phyloP scores from a whole-genome alignment of 2,888 invertebrate species.

The Phyllotreta cruciferae region DNA sequence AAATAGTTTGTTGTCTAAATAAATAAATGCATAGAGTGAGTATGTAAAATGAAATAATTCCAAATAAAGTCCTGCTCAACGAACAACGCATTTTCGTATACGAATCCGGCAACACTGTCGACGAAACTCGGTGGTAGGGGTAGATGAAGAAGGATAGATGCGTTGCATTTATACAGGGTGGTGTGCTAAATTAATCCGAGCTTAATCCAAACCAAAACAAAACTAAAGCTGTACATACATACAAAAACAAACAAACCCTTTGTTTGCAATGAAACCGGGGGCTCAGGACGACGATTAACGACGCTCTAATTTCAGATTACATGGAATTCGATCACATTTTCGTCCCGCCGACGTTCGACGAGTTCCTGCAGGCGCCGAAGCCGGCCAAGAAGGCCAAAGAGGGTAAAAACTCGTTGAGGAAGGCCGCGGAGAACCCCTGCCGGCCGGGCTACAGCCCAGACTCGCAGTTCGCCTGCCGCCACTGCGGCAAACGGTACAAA shows the following conservation, averaged over 20 bases:
- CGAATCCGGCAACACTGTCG: background rate
- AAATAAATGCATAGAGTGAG: no score
- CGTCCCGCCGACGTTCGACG: conserved; percentile 46
- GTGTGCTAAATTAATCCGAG: conserved; percentile 11
- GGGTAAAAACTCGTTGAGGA: conserved; percentile 63
- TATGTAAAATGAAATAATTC: no score
- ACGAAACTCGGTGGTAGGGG: no score
- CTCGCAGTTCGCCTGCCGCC: conserved; percentile 77
- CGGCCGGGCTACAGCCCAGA: conserved; percentile 61
- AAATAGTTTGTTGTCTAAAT: no score
- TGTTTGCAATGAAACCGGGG: background rate
- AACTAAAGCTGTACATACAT: no score
- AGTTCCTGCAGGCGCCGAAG: conserved; percentile 44
- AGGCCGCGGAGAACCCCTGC: conserved; percentile 44
- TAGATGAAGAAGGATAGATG: no score
- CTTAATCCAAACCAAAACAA: background rate
- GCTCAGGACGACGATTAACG: background rate
- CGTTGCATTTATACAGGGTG: conserved; percentile 1
- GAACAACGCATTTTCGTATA: background rate
- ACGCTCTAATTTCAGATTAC: conserved; percentile 41
- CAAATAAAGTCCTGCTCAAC: background rate
- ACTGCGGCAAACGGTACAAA: conserved; percentile 85
- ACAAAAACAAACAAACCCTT: no score
- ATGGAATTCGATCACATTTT: conserved; percentile 47
- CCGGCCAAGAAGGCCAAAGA: conserved; percentile 44